Percentiles rank a stretch among this genome's conserved stretches.
These are phyloP conservation scores for Eidolon helvum DNA, from an alignment of 2,113 vertebrate species.

Conservation along the genomic window DNA sequence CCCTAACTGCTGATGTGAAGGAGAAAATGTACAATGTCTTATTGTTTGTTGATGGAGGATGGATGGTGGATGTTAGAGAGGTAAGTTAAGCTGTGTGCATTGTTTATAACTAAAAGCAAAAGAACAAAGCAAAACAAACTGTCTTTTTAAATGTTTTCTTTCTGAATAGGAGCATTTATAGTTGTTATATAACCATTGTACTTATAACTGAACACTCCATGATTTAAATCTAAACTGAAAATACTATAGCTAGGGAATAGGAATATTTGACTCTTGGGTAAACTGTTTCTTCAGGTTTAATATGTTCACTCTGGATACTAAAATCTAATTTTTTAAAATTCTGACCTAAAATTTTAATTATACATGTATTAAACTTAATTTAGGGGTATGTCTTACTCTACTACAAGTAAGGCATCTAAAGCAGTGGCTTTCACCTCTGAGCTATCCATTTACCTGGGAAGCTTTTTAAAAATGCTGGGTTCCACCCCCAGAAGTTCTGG, in stretches of 20 bases:
- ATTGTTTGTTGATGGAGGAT: constrained; percentile 97
- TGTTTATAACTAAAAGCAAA: background rate
- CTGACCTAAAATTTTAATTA: background rate
- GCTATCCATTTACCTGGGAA: background rate
- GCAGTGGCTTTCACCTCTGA: background rate
- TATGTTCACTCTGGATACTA: background rate
- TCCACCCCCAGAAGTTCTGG: background rate
- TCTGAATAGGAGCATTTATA: background rate
- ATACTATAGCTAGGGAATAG: background rate
- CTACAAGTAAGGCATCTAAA: background rate
- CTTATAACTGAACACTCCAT: background rate
- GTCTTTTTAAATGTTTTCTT: background rate
- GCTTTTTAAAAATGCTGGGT: background rate
- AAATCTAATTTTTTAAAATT: background rate
- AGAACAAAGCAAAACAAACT: too few relatives aligned
- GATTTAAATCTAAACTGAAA: constrained; percentile 39
- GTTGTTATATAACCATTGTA: background rate
- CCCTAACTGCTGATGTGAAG: constrained; percentile 94
- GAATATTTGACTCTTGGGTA: background rate
- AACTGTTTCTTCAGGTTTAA: background rate
- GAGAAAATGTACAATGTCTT: constrained; percentile 98
- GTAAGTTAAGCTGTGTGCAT: constrained; percentile 85
- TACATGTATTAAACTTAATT: background rate
- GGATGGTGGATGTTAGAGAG: constrained; percentile 98
- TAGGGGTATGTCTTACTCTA: background rate